Evolutionary conservation across 2,888 invertebrate species (phyloP), one percentile per base, ranked within the genome.

Genomic region (Caenorhabditis drosophilae): DNA sequence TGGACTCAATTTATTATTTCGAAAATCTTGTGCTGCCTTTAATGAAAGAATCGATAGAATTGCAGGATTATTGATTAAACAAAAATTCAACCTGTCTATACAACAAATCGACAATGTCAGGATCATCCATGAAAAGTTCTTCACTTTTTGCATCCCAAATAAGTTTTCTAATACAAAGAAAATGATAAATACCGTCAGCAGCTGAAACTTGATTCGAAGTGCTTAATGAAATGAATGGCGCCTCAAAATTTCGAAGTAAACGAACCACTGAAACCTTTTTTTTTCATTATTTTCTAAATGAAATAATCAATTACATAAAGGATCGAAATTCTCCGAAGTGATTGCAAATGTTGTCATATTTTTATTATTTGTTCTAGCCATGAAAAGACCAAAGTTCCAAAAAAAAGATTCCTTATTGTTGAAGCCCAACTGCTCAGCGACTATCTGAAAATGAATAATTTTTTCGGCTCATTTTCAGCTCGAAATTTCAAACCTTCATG

Each of bases 231-330:
- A 96, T 91, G 86, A 90, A 92, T 0, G 97, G 96, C 73, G 94
- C 92, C 88, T 98, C 97, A 87, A 94, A 97, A 85, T 96, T 92
- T 86, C 95, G 92, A 70, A 98, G 87, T 84, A 92, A 92, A 75
- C 95, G 89, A 67, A 94, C 86, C 79, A 93, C 89, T 86, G 88
- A 48, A 84, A 70, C 36, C 2, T 2, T 44, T 41, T 16, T 35
- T 44, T 4, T 31, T n/a, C 25, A 15, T 4, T n/a, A 45, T 45
- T 16, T 7, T 42, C 31, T 9, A 31, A 20, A 23, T 42, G 4
- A 26, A 56, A 58, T 64, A n/a, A n/a, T n/a, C n/a, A n/a, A n/a
- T 45, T 35, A 75, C 74, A 53, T 11, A 75, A 35, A 18, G 69
- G 75, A 42, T 67, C 53, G 16, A 67, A 67, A n/a, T 45, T 67